Evolutionary conservation across 1,140 invertebrate species (phyloP).

Genomic region (Danaus melanippus): DNA sequence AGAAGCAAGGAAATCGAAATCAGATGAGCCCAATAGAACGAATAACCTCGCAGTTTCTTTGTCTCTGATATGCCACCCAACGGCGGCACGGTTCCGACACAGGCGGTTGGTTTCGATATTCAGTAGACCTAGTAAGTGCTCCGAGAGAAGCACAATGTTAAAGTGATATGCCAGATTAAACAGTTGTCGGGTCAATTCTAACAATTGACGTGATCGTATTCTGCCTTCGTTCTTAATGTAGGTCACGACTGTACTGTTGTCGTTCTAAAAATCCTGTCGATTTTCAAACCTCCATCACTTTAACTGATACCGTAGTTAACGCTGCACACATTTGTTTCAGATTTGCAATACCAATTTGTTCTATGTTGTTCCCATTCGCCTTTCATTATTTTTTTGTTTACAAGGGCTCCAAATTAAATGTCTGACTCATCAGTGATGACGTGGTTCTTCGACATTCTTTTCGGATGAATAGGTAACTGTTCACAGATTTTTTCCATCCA

Average conservation of each 20-base stretch:
- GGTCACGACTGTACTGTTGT: too few species aligned
- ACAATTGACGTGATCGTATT: conserved; percentile 31
- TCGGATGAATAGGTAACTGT: neutral
- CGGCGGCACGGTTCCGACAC: too few species aligned
- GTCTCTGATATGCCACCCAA: too few species aligned
- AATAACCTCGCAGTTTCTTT: conserved; percentile 14
- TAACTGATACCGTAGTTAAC: too few species aligned
- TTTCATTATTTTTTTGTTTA: conserved; percentile 1
- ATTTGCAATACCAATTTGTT: too few species aligned
- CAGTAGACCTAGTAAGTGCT: too few species aligned
- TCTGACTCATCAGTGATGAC: conserved; percentile 3
- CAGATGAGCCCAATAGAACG: conserved; percentile 29
- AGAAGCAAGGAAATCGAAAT: conserved; percentile 42
- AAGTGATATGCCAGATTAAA: conserved; percentile 28
- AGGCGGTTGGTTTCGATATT: too few species aligned
- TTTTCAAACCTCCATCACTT: too few species aligned
- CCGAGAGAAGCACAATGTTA: conserved; percentile 31
- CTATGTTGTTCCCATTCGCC: too few species aligned
- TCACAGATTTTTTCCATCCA: too few species aligned
- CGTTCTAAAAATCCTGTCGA: too few species aligned
- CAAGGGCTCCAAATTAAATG: conserved; percentile 7
- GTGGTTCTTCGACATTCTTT: conserved; percentile 4
- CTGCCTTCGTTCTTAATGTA: conserved; percentile 11
- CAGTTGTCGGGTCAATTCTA: conserved; percentile 30
- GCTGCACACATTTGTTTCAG: too few species aligned